These are phyloP conservation scores for Sphaerophoria rueppellii DNA, from an alignment of 2,888 invertebrate genomes.

Conservation along the genomic window DNA sequence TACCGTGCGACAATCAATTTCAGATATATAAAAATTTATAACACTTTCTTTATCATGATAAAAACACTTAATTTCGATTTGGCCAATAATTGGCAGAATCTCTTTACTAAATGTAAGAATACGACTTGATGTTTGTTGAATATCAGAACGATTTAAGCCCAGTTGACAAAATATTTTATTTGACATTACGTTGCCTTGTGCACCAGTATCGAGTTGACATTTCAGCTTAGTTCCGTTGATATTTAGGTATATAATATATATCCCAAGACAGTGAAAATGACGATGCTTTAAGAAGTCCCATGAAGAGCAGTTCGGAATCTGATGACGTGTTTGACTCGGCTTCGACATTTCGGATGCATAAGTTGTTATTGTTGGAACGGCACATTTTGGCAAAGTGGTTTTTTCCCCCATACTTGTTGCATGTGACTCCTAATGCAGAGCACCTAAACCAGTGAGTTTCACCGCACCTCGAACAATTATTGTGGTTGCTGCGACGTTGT, in stretches of 20 bases:
- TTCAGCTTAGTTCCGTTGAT: conserved; percentile 12
- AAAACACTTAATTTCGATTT: background rate
- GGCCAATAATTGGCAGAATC: conserved; percentile 10
- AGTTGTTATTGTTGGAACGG: background rate
- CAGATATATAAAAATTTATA: conserved; percentile 23
- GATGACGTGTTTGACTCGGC: conserved; percentile 4
- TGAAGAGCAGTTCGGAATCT: background rate
- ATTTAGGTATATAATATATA: background rate
- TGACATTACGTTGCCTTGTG: conserved; percentile 47
- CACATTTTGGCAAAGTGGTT: conserved; percentile 28
- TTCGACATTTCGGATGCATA: conserved; percentile 30
- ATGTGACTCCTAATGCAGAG: conserved; percentile 20
- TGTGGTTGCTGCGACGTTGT: too few relatives aligned
- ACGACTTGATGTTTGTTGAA: conserved; percentile 1
- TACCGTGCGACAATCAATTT: conserved; percentile 19
- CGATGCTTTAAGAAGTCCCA: background rate
- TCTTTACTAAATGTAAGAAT: conserved; percentile 20
- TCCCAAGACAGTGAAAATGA: conserved; percentile 22
- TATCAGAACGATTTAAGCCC: background rate
- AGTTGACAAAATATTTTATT: conserved; percentile 3
- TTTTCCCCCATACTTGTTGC: conserved; percentile 16
- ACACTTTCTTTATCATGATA: background rate
- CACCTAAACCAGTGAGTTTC: conserved; percentile 23
- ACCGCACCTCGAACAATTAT: conserved; percentile 17
- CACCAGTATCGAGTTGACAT: conserved; percentile 47